Percentiles rank a stretch among this genome's conserved stretches.
phyloP scores from a whole-genome alignment of 2,797 vertebrate genomes.

The Mus caroli region DNA sequence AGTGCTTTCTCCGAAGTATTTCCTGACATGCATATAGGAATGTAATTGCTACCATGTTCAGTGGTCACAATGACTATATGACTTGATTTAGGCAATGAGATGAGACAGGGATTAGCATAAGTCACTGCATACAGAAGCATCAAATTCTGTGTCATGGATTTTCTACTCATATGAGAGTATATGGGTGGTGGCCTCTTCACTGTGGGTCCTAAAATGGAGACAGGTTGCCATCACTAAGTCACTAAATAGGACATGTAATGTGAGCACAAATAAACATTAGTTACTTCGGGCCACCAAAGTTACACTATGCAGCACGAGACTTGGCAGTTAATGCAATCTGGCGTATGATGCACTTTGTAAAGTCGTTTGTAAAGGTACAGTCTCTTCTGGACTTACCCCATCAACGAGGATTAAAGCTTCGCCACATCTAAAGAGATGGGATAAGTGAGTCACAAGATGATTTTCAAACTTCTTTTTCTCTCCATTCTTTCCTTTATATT shows the following conservation, averaged over 20 bases:
- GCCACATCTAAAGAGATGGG: not conserved
- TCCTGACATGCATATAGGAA: not conserved
- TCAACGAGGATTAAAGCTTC: not conserved
- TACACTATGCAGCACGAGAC: not conserved
- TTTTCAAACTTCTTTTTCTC: not conserved
- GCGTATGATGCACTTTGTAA: slow-evolving; percentile 8
- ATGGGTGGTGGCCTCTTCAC: not conserved
- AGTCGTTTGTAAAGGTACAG: not conserved
- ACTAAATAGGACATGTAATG: not conserved
- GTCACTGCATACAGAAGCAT: not conserved
- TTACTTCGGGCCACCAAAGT: not conserved
- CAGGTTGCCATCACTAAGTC: not conserved
- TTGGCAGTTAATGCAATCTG: not conserved
- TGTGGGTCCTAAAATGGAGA: not conserved
- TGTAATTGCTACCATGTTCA: not conserved
- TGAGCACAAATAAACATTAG: not conserved
- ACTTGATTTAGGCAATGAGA: not conserved
- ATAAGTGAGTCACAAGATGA: not conserved
- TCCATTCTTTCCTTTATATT: not conserved
- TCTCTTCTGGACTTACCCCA: not conserved
- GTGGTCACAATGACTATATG: not conserved
- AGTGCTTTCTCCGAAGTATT: not conserved
- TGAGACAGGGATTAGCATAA: not conserved
- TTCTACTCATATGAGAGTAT: not conserved
- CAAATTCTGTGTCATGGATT: not conserved